Percentiles rank a stretch among this genome's conserved stretches.
Evolutionary conservation across 2,113 vertebrate genomes (phyloP).

Genomic region (Acinonyx jubatus): DNA sequence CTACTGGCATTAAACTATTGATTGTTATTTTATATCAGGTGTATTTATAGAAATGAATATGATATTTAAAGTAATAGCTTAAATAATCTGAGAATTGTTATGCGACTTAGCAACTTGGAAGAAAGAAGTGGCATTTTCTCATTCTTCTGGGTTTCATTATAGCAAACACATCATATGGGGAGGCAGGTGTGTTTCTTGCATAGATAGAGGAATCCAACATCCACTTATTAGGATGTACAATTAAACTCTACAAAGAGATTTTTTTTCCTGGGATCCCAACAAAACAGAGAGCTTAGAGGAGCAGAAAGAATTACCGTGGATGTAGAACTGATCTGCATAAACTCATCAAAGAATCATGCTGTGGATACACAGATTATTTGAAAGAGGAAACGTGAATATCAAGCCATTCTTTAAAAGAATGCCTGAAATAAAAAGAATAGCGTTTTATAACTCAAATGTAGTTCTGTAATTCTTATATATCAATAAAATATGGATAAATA

Average conservation of each 20-base stretch:
- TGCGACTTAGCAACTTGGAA: background rate
- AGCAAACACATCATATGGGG: background rate
- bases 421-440: conserved; percentile 41
- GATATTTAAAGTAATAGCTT: background rate
- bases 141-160: background rate
- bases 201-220: background rate
- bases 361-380: background rate
- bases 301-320: conserved; percentile 32
- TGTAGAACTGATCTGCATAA: conserved; percentile 42
- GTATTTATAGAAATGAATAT: background rate
- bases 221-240: background rate
- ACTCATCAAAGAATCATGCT: conserved; percentile 34
- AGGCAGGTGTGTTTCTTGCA: background rate
- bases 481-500: conserved; percentile 70
- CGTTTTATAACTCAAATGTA: background rate
- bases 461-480: conserved; percentile 31
- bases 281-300: conserved; percentile 26
- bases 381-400: conserved; percentile 8
- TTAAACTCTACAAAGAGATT: background rate
- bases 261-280: background rate
- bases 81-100: background rate
- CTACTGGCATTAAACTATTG: background rate
- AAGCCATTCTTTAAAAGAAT: background rate
- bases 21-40: background rate
- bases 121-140: background rate